Conservation (phyloP, 2,888 invertebrate genomes). For the Hypsopygia costalis region DNA sequence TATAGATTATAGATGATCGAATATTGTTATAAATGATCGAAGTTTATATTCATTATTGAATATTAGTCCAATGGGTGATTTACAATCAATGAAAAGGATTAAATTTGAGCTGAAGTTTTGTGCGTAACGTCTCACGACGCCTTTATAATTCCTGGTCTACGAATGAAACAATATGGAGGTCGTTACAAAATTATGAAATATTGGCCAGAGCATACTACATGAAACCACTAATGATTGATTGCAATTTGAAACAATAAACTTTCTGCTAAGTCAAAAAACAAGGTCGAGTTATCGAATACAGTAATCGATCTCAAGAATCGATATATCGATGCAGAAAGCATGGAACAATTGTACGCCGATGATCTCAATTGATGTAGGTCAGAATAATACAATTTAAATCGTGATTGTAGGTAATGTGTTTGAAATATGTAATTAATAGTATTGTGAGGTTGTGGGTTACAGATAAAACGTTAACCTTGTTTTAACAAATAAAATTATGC, state of each 20-base stretch:
- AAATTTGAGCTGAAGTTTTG: too few relatives aligned
- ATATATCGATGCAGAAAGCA: conserved; percentile 33
- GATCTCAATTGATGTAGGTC: conserved; percentile 49
- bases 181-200: too few relatives aligned
- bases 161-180: too few relatives aligned
- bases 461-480: conserved; percentile 12
- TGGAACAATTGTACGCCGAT: conserved; percentile 40
- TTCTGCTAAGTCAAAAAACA: conserved; percentile 33
- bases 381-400: conserved; percentile 22
- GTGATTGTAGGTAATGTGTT: conserved; percentile 20
- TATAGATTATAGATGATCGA: too few relatives aligned
- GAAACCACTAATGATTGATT: conserved; percentile 47
- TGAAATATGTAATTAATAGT: conserved; percentile 21
- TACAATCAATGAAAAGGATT: too few relatives aligned
- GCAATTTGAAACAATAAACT: conserved; percentile 41
- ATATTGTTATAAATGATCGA: too few relatives aligned
- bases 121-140: too few relatives aligned
- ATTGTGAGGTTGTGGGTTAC: conserved; percentile 6
- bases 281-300: conserved; percentile 32
- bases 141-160: too few relatives aligned
- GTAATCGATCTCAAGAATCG: conserved; percentile 33
- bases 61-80: too few relatives aligned
- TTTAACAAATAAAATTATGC: not conserved
- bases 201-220: too few relatives aligned
- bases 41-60: too few relatives aligned